phyloP scores from a whole-genome alignment of 2,888 invertebrate genomes.

The Ethmia dodecea region DNA sequence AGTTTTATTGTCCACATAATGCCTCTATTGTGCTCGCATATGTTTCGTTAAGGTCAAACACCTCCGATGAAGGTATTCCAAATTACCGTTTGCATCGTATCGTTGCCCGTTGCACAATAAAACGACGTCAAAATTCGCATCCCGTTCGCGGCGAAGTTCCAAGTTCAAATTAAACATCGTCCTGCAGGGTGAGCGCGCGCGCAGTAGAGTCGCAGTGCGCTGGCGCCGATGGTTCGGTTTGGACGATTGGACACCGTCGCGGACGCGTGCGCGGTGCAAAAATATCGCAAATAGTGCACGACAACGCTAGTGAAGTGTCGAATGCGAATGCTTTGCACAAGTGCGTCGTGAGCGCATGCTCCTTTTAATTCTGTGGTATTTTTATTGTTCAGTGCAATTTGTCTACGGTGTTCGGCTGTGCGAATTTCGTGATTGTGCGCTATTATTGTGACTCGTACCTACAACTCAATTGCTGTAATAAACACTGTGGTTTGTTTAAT shows the following conservation, averaged over 20 bases:
- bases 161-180: conserved; percentile 57
- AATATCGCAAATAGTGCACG: conserved; percentile 22
- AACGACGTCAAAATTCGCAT: conserved; percentile 51
- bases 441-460: conserved; percentile 27
- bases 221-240: conserved; percentile 55
- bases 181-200: conserved; percentile 25
- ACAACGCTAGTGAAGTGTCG: conserved; percentile 24
- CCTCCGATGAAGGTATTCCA: conserved; percentile 41
- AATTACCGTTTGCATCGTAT: conserved; percentile 43
- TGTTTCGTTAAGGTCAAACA: conserved; percentile 38
- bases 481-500: conserved; percentile 33
- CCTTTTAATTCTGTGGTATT: conserved; percentile 18
- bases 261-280: conserved; percentile 40
- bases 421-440: conserved; percentile 29
- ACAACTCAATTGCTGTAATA: conserved; percentile 28
- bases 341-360: conserved; percentile 22
- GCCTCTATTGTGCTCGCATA: background rate
- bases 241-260: conserved; percentile 50
- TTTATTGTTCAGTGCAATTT: conserved; percentile 14
- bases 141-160: conserved; percentile 43
- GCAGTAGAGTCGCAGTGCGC: conserved; percentile 43
- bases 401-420: conserved; percentile 12
- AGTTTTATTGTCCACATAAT: no score
- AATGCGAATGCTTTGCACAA: conserved; percentile 23
- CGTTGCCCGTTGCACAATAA: conserved; percentile 47